Percentiles rank a stretch among this genome's conserved stretches.
Conservation (phyloP, 1,140 invertebrate species). For the Atta texana region DNA sequence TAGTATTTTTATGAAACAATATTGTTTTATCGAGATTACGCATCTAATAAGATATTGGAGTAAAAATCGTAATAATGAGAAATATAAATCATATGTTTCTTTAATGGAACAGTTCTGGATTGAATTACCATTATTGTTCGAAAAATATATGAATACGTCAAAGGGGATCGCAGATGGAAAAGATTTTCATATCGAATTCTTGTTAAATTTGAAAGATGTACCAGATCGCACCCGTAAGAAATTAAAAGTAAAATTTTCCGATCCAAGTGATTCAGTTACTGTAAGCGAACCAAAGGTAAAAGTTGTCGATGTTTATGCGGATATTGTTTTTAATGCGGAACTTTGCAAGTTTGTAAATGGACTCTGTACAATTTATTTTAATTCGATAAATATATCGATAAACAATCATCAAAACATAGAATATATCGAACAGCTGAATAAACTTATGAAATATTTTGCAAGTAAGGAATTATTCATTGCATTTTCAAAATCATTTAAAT, state of each 20-base stretch:
- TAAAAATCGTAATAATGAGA: conserved; percentile 82
- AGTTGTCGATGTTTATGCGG: conserved; percentile 58
- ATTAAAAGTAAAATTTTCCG: conserved; percentile 82
- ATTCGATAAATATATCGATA: conserved; percentile 76
- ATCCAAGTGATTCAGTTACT: conserved; percentile 59
- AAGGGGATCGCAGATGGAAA: conserved; percentile 31
- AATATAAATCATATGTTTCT: conserved; percentile 82
- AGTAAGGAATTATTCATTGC: conserved; percentile 82
- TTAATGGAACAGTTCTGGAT: conserved; percentile 87
- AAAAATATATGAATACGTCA: conserved; percentile 74
- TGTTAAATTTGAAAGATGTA: conserved; percentile 79
- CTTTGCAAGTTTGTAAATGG: conserved; percentile 86
- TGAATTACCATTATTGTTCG: conserved; percentile 84
- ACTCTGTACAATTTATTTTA: conserved; percentile 86
- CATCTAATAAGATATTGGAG: conserved; percentile 87
- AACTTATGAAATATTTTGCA: conserved; percentile 84
- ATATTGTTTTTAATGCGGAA: conserved; percentile 77
- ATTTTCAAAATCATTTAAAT: conserved; percentile 79
- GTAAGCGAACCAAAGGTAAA: conserved; percentile 20
- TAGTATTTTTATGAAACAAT: conserved; percentile 80
- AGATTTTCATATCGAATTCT: conserved; percentile 79
- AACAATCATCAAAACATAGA: conserved; percentile 78
- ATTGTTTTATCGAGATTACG: conserved; percentile 86
- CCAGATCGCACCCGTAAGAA: conserved; percentile 71
- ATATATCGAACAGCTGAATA: conserved; percentile 82